Conservation (phyloP, 1,140 invertebrate species). For the Gonioctena quinquepunctata region DNA sequence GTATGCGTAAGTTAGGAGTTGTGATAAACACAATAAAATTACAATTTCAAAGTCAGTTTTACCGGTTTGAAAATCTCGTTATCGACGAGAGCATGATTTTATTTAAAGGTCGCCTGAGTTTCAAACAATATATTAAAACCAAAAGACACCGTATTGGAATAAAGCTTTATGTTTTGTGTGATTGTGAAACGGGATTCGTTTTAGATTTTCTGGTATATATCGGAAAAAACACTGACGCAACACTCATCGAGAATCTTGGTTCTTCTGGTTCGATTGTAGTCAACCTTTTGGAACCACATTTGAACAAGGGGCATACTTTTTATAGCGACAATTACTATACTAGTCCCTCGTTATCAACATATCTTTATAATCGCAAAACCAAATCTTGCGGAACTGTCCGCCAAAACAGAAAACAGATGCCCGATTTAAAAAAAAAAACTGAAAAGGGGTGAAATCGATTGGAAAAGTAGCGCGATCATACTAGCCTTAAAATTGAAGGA, state of each 20-base stretch:
- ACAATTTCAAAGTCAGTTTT: slow-evolving; percentile 29
- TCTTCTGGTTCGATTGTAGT: slow-evolving; percentile 41
- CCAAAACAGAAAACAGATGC: slow-evolving; percentile 5
- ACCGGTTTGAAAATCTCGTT: slow-evolving; percentile 24
- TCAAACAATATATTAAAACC: slow-evolving; percentile 50
- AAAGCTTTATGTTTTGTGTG: slow-evolving; percentile 48
- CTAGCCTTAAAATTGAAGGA: slow-evolving; percentile 44
- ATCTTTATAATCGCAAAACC: slow-evolving; percentile 16
- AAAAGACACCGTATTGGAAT: slow-evolving; percentile 51
- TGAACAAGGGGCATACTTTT: slow-evolving; percentile 38
- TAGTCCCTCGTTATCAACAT: slow-evolving; percentile 8
- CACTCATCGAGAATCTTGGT: slow-evolving; percentile 30
- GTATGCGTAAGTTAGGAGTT: background rate
- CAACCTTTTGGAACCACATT: slow-evolving; percentile 40
- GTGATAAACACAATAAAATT: slow-evolving; percentile 22
- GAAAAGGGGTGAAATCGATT: slow-evolving; percentile 35
- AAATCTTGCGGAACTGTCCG: slow-evolving; percentile 18
- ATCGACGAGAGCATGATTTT: slow-evolving; percentile 44
- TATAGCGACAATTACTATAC: slow-evolving; percentile 17
- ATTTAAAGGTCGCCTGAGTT: slow-evolving; percentile 48
- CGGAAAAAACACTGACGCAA: slow-evolving; percentile 33
- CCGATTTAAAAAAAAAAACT: slow-evolving; percentile 6
- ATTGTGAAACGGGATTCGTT: slow-evolving; percentile 48
- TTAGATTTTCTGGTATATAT: slow-evolving; percentile 50
- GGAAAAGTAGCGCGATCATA: slow-evolving; percentile 30